phyloP scores from a whole-genome alignment of 2,113 vertebrate genomes.

The Galeopterus variegatus region DNA sequence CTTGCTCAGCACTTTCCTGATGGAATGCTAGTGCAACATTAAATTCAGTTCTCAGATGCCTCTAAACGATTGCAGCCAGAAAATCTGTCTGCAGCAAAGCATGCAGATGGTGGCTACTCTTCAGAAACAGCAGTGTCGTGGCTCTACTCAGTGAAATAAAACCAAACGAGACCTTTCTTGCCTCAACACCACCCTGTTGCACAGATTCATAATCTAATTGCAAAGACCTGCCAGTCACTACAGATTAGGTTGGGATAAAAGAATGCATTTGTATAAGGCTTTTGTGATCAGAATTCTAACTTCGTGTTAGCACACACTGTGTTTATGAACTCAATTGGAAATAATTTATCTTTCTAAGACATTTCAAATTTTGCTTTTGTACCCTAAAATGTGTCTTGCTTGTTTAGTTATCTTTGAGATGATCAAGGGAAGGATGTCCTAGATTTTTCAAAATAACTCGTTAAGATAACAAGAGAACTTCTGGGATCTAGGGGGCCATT shows the following conservation, averaged over 20 bases:
- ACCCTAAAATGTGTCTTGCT: background rate
- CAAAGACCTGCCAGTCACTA: background rate
- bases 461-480: background rate
- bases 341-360: conserved; percentile 35
- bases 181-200: background rate
- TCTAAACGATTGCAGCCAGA: conserved; percentile 16
- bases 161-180: conserved; percentile 18
- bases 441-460: conserved; percentile 56
- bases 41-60: background rate
- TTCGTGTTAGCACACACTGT: background rate
- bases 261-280: background rate
- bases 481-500: background rate
- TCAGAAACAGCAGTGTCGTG: conserved; percentile 38
- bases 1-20: background rate
- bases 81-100: conserved; percentile 22
- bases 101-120: background rate
- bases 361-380: conserved; percentile 31
- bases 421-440: background rate
- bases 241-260: background rate
- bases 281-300: conserved; percentile 44
- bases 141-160: conserved; percentile 24
- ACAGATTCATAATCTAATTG: conserved; percentile 37
- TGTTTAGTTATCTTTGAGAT: conserved; percentile 52
- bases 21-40: background rate
- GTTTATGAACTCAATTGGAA: conserved; percentile 40